These are phyloP conservation scores for Hyphantria cunea DNA, from an alignment of 1,140 invertebrate species.

Conservation along the genomic window DNA sequence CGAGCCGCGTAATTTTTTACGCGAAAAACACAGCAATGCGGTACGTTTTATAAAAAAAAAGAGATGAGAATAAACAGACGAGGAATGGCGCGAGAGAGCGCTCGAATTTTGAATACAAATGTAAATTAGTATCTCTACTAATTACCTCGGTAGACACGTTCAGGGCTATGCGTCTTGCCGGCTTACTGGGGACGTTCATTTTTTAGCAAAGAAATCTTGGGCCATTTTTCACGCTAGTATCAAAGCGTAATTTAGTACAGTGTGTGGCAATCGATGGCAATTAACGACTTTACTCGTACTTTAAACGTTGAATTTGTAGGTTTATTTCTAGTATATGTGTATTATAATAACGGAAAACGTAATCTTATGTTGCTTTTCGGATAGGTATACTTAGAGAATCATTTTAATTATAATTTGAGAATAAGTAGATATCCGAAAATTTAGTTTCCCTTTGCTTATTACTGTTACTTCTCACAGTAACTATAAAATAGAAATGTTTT, in stretches of 20 bases:
- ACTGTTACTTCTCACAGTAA: no score
- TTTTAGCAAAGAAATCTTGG: slow-evolving; percentile 64
- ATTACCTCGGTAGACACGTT: slow-evolving; percentile 79
- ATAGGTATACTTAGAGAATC: no score
- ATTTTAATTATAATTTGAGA: no score
- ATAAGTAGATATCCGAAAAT: no score
- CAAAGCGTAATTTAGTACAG: slow-evolving; percentile 59
- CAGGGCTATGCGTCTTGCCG: slow-evolving; percentile 77
- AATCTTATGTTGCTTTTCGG: no score
- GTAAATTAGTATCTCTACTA: slow-evolving; percentile 83
- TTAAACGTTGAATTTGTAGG: neutral
- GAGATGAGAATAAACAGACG: slow-evolving; percentile 80
- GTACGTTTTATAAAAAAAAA: slow-evolving; percentile 73
- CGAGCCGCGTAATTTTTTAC: slow-evolving; percentile 73
- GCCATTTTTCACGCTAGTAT: slow-evolving; percentile 76
- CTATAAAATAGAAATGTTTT: no score
- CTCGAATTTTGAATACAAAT: slow-evolving; percentile 84
- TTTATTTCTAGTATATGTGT: neutral
- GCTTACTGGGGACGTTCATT: slow-evolving; percentile 70
- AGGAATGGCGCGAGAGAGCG: slow-evolving; percentile 78
- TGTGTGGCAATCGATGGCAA: slow-evolving; percentile 46
- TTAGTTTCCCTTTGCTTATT: no score
- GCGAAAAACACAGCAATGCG: slow-evolving; percentile 79
- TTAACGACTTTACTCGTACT: slow-evolving; percentile 18
- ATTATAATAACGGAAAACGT: neutral